Conservation (phyloP, 2,113 vertebrate genomes). For the Cyanoramphus novaezelandiae region DNA sequence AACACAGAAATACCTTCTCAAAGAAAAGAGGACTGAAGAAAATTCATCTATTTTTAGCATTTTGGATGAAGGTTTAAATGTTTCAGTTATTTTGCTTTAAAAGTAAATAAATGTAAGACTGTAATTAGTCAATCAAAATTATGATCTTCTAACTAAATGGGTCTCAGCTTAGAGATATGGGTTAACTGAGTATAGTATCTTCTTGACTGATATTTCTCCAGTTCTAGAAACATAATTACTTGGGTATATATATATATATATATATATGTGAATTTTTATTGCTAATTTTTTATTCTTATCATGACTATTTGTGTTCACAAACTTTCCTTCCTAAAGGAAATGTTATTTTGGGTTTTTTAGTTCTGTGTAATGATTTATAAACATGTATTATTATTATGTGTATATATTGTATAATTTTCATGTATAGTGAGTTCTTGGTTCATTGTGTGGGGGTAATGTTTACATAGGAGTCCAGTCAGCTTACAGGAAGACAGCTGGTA, state of each 20-base stretch:
- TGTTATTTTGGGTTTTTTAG: neutral
- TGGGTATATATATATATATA: neutral
- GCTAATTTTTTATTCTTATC: neutral
- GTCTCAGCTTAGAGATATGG: neutral
- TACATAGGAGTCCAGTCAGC: neutral
- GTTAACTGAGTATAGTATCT: neutral
- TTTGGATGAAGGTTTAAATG: neutral
- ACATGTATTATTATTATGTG: neutral
- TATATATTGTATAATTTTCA: neutral
- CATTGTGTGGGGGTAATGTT: neutral
- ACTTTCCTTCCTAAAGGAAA: neutral
- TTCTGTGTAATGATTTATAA: neutral
- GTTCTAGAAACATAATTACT: neutral
- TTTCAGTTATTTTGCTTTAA: neutral
- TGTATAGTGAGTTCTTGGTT: neutral
- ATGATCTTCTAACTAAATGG: neutral
- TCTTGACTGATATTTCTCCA: neutral
- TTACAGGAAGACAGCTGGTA: neutral
- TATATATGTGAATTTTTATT: neutral
- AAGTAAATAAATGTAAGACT: neutral
- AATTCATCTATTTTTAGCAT: neutral
- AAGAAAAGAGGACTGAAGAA: neutral
- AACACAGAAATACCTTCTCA: neutral
- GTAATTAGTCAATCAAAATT: neutral
- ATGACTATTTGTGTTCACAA: neutral